phyloP scores from a whole-genome alignment of 2,888 invertebrate species.

The Ferdinandea cuprea region DNA sequence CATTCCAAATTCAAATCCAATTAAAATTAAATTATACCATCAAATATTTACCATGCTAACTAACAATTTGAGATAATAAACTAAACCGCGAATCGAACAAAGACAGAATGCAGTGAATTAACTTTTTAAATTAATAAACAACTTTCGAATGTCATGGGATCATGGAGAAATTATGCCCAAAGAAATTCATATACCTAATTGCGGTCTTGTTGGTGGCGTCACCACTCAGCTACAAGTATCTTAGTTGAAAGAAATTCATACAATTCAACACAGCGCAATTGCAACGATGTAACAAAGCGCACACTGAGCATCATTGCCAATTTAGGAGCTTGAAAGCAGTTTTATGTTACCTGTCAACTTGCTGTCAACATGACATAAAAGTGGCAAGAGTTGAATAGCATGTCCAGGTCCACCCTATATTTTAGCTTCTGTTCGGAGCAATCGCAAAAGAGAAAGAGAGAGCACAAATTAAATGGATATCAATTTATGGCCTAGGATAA shows the following conservation, averaged over 20 bases:
- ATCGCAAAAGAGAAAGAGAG: background rate
- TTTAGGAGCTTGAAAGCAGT: slow-evolving; percentile 24
- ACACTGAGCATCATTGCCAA: background rate
- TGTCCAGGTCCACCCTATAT: background rate
- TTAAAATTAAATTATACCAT: too few species aligned
- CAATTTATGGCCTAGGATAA: slow-evolving; percentile 2
- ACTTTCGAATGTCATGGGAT: slow-evolving; percentile 48
- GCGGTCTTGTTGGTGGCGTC: background rate
- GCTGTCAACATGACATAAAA: background rate
- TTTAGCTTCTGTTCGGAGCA: background rate
- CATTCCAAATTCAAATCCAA: too few species aligned
- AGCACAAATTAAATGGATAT: slow-evolving; percentile 15
- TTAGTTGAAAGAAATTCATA: background rate
- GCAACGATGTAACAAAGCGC: slow-evolving; percentile 35
- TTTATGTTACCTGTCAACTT: slow-evolving; percentile 27
- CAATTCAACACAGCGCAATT: background rate
- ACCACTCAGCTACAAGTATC: background rate
- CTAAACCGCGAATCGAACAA: too few species aligned
- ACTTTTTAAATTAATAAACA: slow-evolving; percentile 22
- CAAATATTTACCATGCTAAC: too few species aligned
- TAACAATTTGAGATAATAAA: slow-evolving; percentile 6
- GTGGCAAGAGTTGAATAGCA: background rate
- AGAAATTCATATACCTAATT: background rate
- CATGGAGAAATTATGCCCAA: slow-evolving; percentile 18
- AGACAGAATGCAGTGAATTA: too few species aligned